These are phyloP conservation scores for Alloplasta piceator DNA, from an alignment of 2,888 invertebrate species.

Conservation along the genomic window DNA sequence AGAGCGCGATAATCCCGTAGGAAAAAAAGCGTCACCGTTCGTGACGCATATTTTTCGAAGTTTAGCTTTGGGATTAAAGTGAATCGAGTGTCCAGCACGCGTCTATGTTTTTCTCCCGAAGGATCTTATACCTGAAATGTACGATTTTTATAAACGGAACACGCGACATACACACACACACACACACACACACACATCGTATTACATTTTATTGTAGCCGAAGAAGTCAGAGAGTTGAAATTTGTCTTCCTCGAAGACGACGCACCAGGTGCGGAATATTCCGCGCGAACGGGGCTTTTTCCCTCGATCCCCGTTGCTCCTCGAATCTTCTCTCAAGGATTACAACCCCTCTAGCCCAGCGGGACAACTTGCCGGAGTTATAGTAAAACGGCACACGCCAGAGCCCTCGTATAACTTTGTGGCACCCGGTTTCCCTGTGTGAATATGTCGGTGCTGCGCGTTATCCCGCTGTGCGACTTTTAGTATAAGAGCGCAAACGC, in stretches of 20 bases:
- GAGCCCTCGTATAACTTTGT: slow-evolving; percentile 48
- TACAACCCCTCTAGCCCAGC: slow-evolving; percentile 58
- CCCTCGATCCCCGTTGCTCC: slow-evolving; percentile 48
- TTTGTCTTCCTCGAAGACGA: slow-evolving; percentile 65
- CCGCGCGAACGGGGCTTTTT: slow-evolving; percentile 46
- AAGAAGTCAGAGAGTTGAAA: slow-evolving; percentile 61
- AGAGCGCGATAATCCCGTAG: not conserved
- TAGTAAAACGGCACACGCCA: slow-evolving; percentile 13
- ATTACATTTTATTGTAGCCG: slow-evolving; percentile 43
- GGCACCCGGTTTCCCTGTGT: slow-evolving; percentile 43
- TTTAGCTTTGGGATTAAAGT: slow-evolving; percentile 4
- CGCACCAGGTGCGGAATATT: slow-evolving; percentile 66
- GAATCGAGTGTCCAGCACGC: slow-evolving; percentile 42
- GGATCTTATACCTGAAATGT: not conserved
- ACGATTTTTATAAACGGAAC: not conserved
- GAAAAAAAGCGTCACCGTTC: not conserved
- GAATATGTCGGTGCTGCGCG: not conserved
- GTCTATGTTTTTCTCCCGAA: slow-evolving; percentile 25
- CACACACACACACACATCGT: slow-evolving; percentile 6
- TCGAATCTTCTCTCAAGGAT: slow-evolving; percentile 55
- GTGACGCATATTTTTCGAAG: not conserved
- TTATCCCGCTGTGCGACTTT: slow-evolving; percentile 62
- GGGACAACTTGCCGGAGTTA: slow-evolving; percentile 19
- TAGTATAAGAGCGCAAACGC: slow-evolving; percentile 50
- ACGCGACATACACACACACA: not conserved